Conservation (phyloP, 1,140 invertebrate species). For the Stratiolaelaps scimitus region DNA sequence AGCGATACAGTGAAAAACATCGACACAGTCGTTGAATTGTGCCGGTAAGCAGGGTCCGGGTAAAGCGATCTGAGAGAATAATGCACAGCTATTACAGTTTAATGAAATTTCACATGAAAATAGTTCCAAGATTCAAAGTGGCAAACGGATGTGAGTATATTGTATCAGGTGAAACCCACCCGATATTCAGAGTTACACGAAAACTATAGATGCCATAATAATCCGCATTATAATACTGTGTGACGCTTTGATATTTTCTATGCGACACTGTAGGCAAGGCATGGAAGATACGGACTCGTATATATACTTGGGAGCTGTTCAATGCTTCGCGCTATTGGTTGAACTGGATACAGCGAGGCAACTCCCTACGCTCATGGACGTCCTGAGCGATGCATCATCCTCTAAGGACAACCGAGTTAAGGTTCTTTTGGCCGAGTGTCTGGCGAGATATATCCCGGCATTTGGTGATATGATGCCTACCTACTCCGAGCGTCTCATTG, state of each 20-base stretch:
- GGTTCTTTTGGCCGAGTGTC: not conserved
- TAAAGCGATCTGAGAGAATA: no score
- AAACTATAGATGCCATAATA: no score
- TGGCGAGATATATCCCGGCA: not conserved
- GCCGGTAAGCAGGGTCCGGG: not conserved
- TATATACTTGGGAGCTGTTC: conserved; percentile 14
- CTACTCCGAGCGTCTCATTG: not conserved
- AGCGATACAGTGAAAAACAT: not conserved
- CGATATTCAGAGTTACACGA: no score
- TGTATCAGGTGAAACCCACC: no score
- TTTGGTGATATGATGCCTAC: conserved; percentile 4
- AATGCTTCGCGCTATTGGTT: conserved; percentile 8
- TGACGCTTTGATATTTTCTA: no score
- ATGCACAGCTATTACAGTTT: no score
- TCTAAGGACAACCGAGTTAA: not conserved
- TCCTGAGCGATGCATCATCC: not conserved
- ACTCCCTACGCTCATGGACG: not conserved
- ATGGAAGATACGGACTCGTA: conserved; percentile 6
- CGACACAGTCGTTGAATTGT: not conserved
- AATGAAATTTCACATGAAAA: no score
- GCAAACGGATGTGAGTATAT: no score
- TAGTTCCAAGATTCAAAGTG: no score
- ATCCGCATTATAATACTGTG: no score
- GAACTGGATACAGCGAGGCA: not conserved
- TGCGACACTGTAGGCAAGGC: not conserved